phyloP scores from a whole-genome alignment of 2,797 vertebrate genomes.

The Chromis chromis region DNA sequence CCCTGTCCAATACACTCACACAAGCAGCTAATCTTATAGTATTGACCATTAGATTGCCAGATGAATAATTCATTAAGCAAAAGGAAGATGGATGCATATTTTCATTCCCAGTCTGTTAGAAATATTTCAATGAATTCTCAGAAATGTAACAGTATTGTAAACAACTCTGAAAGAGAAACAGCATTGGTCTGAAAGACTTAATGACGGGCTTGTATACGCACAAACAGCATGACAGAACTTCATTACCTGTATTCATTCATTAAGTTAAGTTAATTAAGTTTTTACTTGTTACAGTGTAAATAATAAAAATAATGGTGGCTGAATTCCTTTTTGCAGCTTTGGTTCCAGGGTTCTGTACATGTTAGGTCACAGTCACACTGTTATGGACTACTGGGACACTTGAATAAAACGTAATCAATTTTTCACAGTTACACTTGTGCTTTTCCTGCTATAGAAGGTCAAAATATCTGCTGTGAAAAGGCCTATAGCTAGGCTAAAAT shows the following conservation, averaged over 20 bases:
- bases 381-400: neutral
- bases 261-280: no score
- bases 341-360: neutral
- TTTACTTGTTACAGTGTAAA: conserved; percentile 11
- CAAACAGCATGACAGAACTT: neutral
- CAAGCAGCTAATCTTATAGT: conserved; percentile 66
- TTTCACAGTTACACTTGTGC: neutral
- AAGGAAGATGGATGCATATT: conserved; percentile 44
- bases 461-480: neutral
- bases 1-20: conserved; percentile 64
- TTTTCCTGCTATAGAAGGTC: conserved; percentile 3
- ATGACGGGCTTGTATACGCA: neutral
- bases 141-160: conserved; percentile 45
- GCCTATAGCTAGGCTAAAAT: neutral
- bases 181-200: neutral
- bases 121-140: conserved; percentile 49
- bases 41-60: conserved; percentile 71
- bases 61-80: conserved; percentile 75
- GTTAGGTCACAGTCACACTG: neutral
- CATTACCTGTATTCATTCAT: conserved; percentile 11
- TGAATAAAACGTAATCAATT: no score
- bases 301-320: neutral
- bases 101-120: conserved; percentile 48
- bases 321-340: conserved; percentile 3
- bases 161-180: conserved; percentile 44